Evolutionary conservation across 2,888 invertebrate genomes (phyloP).

Genomic region (Lasioglossum zephyrum): DNA sequence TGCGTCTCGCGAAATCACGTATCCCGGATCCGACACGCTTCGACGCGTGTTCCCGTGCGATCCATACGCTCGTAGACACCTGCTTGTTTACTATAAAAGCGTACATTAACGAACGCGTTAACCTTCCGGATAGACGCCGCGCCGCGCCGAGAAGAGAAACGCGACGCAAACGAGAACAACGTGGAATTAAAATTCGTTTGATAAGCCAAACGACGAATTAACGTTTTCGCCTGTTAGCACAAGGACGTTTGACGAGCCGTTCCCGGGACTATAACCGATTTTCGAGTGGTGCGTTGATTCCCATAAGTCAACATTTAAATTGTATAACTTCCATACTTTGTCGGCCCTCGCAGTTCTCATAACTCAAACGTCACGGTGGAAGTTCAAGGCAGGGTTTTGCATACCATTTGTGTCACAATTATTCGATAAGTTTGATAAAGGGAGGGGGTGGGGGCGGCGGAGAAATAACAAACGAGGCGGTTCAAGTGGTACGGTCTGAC

Average conservation of each 20-base stretch:
- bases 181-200: background rate
- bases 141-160: background rate
- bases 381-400: slow-evolving; percentile 12
- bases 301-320: slow-evolving; percentile 41
- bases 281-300: background rate
- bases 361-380: slow-evolving; percentile 15
- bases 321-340: slow-evolving; percentile 9
- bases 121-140: background rate
- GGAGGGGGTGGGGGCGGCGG: background rate
- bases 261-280: slow-evolving; percentile 11
- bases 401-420: slow-evolving; percentile 4
- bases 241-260: background rate
- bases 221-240: background rate
- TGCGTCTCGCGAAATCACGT: slow-evolving; percentile 26
- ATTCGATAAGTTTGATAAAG: slow-evolving; percentile 14
- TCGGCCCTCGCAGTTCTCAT: background rate
- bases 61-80: background rate
- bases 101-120: slow-evolving; percentile 18
- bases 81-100: background rate
- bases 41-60: background rate
- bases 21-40: background rate
- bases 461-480: background rate
- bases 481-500: background rate
- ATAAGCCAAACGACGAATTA: background rate
- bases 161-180: background rate